A percentile compares a stretch with the other conserved stretches of the same genome.
These are phyloP conservation scores for Eumaeus atala DNA, from an alignment of 1,140 invertebrate genomes.

Conservation along the genomic window DNA sequence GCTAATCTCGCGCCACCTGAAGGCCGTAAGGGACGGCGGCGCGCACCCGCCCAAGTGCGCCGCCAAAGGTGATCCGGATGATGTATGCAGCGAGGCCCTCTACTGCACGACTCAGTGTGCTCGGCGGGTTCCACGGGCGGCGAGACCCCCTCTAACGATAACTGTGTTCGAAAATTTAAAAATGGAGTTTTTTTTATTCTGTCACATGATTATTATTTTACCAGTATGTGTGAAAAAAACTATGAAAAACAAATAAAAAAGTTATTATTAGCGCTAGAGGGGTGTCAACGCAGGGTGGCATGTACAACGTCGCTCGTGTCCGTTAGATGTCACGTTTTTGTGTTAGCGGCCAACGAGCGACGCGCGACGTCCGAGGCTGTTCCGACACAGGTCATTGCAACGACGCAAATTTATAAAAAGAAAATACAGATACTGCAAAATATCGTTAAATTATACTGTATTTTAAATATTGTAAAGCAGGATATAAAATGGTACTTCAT, in stretches of 20 bases:
- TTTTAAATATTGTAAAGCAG: too few species aligned
- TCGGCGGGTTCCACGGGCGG: constrained; percentile 44
- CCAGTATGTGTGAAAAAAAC: too few species aligned
- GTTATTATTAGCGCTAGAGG: constrained; percentile 29
- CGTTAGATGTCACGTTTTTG: constrained; percentile 65
- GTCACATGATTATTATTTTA: too few species aligned
- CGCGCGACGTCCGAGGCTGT: constrained; percentile 39
- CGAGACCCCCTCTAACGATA: constrained; percentile 34
- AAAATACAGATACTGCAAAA: too few species aligned
- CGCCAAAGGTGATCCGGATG: constrained; percentile 71
- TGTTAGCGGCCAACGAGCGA: constrained; percentile 56
- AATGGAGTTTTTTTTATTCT: background rate
- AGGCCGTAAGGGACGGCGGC: constrained; percentile 72
- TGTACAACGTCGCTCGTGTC: constrained; percentile 52
- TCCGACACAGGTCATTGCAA: constrained; percentile 14
- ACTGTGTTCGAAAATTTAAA: background rate
- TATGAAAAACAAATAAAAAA: too few species aligned
- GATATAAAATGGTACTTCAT: too few species aligned
- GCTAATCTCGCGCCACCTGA: constrained; percentile 89
- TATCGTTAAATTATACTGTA: too few species aligned
- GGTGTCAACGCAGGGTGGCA: constrained; percentile 43
- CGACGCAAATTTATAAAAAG: background rate
- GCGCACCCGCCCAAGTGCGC: constrained; percentile 71
- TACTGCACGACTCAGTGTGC: constrained; percentile 74
- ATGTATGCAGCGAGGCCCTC: constrained; percentile 67